A percentile compares a stretch with the other conserved stretches of the same genome.
phyloP scores from a whole-genome alignment of 2,888 invertebrate genomes.

The Oscheius sp. region DNA sequence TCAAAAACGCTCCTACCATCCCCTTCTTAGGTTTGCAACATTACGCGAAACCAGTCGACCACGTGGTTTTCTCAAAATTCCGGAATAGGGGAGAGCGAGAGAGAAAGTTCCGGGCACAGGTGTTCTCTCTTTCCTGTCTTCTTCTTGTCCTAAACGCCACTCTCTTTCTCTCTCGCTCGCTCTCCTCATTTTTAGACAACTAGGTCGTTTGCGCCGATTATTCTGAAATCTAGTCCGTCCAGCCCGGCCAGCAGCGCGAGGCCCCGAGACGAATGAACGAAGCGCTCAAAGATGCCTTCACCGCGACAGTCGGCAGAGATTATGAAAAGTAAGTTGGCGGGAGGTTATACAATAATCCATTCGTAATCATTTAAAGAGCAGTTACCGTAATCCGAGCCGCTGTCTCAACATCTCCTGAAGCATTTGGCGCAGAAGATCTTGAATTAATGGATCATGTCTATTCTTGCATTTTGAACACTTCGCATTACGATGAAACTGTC shows the following conservation, averaged over 20 bases:
- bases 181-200: slow-evolving; percentile 23
- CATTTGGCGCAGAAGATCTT: slow-evolving; percentile 53
- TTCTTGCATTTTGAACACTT: slow-evolving; percentile 56
- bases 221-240: slow-evolving; percentile 18
- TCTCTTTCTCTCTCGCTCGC: slow-evolving; percentile 4
- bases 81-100: too few relatives aligned
- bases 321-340: slow-evolving; percentile 48
- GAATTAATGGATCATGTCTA: slow-evolving; percentile 61
- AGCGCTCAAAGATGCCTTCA: slow-evolving; percentile 50
- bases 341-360: background rate
- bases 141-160: background rate
- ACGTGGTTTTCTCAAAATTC: background rate
- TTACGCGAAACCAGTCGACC: background rate
- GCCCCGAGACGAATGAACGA: slow-evolving; percentile 20
- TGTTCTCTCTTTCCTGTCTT: background rate
- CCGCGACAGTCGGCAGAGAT: slow-evolving; percentile 53
- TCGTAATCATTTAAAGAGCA: slow-evolving; percentile 31
- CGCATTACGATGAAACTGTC: slow-evolving; percentile 57
- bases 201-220: slow-evolving; percentile 25
- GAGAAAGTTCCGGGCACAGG: background rate
- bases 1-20: background rate
- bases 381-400: slow-evolving; percentile 45
- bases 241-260: background rate
- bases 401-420: slow-evolving; percentile 35
- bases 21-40: background rate